These are phyloP conservation scores for Toxotes jaculatrix DNA, from an alignment of 2,113 vertebrate genomes.

Conservation along the genomic window DNA sequence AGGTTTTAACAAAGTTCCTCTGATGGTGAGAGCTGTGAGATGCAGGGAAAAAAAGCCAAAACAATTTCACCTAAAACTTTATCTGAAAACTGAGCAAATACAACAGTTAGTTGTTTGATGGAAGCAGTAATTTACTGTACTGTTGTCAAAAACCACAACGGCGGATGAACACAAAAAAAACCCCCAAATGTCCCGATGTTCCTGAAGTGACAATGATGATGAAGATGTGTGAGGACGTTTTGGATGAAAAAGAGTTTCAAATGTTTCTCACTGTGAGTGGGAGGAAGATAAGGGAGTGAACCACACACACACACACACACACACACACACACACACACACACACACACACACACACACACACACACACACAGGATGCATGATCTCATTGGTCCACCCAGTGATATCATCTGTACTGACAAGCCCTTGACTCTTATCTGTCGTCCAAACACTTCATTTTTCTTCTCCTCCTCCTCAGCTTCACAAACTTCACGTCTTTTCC, in stretches of 20 bases:
- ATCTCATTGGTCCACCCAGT: slow-evolving; percentile 66
- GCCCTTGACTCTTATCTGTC: slow-evolving; percentile 28
- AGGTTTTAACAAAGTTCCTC: not conserved
- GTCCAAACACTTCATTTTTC: not conserved
- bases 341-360: slow-evolving; percentile 40
- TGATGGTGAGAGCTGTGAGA: not conserved
- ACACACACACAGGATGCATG: slow-evolving; percentile 41
- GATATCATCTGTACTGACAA: slow-evolving; percentile 47
- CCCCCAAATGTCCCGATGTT: not conserved
- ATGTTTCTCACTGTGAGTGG: slow-evolving; percentile 32
- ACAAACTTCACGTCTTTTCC: not conserved
- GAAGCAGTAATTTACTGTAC: too few species aligned
- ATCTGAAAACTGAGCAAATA: too few species aligned
- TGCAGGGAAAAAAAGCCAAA: not conserved
- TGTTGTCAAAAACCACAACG: too few species aligned
- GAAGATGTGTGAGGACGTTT: not conserved
- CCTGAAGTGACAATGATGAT: not conserved
- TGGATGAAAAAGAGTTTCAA: slow-evolving; percentile 22
- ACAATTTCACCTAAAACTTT: not conserved
- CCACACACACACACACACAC: slow-evolving; percentile 32
- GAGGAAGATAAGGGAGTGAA: slow-evolving; percentile 38
- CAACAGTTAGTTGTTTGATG: too few species aligned
- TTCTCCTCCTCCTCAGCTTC: slow-evolving; percentile 5
- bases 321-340: slow-evolving; percentile 26
- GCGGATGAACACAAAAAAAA: too few species aligned